These are phyloP conservation scores for Eubasilissa splendida DNA, from an alignment of 2,888 invertebrate species.

Conservation along the genomic window DNA sequence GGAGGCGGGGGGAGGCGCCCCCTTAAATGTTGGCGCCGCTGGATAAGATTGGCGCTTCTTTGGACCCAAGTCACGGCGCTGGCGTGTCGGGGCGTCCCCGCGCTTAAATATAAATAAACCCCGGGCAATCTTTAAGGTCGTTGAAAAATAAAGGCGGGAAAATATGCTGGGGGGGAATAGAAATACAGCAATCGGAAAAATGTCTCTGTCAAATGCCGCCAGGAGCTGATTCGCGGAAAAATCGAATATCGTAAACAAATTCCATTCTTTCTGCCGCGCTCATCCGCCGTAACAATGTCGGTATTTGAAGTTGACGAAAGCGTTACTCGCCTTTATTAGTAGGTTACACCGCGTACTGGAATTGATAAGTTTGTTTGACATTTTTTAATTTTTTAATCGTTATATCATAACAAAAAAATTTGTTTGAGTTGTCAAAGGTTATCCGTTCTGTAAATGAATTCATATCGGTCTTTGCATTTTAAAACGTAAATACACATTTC, in stretches of 20 bases:
- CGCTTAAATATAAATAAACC: slow-evolving; percentile 58
- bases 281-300: slow-evolving; percentile 17
- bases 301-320: slow-evolving; percentile 19
- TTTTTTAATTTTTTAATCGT: background rate
- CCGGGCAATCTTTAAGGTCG: slow-evolving; percentile 50
- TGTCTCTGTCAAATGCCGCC: slow-evolving; percentile 46
- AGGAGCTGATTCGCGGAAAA: slow-evolving; percentile 50
- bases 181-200: slow-evolving; percentile 53
- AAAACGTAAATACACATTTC: too few species aligned
- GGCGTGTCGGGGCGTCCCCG: slow-evolving; percentile 33
- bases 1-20: background rate
- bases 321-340: background rate
- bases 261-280: slow-evolving; percentile 23
- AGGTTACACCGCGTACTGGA: background rate
- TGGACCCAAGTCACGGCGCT: slow-evolving; percentile 51
- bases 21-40: background rate
- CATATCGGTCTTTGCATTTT: background rate
- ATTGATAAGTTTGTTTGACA: background rate
- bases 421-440: background rate
- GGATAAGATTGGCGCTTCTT: slow-evolving; percentile 25
- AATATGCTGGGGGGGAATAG: slow-evolving; percentile 48
- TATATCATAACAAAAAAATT: background rate
- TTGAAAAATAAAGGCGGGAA: slow-evolving; percentile 55
- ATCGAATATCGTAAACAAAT: slow-evolving; percentile 48
- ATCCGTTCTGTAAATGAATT: background rate